Conservation (phyloP, 2,113 vertebrate species). For the Lipotes vexillifer region DNA sequence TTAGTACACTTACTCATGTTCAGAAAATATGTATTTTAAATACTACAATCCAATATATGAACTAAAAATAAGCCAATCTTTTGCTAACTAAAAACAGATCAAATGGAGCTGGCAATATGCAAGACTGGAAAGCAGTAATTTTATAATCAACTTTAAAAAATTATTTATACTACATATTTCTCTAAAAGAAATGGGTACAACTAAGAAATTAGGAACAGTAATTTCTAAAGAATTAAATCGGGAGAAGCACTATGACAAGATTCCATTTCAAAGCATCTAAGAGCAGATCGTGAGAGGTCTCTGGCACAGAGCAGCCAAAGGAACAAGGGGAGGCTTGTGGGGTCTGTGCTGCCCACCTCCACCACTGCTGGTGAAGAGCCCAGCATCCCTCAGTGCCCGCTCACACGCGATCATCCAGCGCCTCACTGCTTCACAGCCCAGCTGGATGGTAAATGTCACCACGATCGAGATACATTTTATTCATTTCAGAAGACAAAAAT, state of each 20-base stretch:
- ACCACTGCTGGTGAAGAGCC: not conserved
- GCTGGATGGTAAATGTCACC: not conserved
- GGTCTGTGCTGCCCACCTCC: no score
- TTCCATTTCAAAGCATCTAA: not conserved
- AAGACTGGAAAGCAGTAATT: not conserved
- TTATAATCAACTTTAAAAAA: not conserved
- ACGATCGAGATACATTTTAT: not conserved
- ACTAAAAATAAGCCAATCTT: conserved; percentile 2
- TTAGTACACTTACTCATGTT: not conserved
- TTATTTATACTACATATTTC: not conserved
- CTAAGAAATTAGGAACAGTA: not conserved
- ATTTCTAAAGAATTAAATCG: not conserved
- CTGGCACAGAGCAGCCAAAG: not conserved
- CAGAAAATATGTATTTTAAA: conserved; percentile 16
- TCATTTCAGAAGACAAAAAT: not conserved
- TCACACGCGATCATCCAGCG: not conserved
- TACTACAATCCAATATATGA: not conserved
- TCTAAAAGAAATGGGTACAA: not conserved
- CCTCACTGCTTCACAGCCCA: not conserved
- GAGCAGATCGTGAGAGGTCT: not conserved
- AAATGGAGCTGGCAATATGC: not conserved
- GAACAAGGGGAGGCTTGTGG: not conserved
- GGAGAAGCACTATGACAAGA: not conserved
- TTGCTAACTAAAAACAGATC: not conserved
- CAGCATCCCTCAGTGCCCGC: not conserved